Base-by-base conservation (phyloP, 2,888 invertebrate genomes). In the Isotomurus palustris region DNA sequence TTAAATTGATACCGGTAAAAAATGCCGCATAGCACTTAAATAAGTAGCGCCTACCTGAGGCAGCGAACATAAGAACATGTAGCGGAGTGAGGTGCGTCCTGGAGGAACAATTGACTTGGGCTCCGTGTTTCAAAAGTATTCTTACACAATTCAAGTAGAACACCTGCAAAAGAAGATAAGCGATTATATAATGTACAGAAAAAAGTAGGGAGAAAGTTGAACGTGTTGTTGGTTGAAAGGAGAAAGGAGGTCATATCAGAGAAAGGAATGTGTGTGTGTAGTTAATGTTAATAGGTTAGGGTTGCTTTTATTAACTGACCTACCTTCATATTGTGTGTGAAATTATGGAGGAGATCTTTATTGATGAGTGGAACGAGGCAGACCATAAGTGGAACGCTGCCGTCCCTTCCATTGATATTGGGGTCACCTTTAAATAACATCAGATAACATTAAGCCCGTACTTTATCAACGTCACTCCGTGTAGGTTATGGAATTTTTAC, bases 291-390 rank as follows among this genome's bases (percentile, higher is more conserved):
- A n/a, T n/a, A n/a, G n/a, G n/a, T n/a, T n/a, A n/a, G n/a, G n/a
- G 28, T 19, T 48, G 22, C 21, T 21, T 24, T 38, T 56, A 3
- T 22, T 25, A 17, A 35, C 40, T 28, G 22, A 19, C 6, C 40
- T 72, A 83, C 84, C 79, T 85, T 85, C 83, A 84, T 85, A 65
- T 81, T 83, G 74, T 85, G 85, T 3, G 84, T 84, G 72, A 84
- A 84, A 73, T 84, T 82, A 73, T 85, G 84, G 47, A 84, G 74
- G 47, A 85, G 84, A 75, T 86, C 85, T 72, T 86, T 86, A 73
- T 86, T 86, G 56, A 87, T 84, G 29, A 87, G 76, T 43, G 86
- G 85, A 55, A 86, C 85, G 56, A 87, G 76, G 71, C 86, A 82
- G 27, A 87, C 84, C 82, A 86, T 85, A 56, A 87, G 80, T 12